Evolutionary conservation across 64 coral and sea anemone genomes (phyloP), one percentile per base, ranked within the genome.

Genomic region (Montipora cactus): DNA sequence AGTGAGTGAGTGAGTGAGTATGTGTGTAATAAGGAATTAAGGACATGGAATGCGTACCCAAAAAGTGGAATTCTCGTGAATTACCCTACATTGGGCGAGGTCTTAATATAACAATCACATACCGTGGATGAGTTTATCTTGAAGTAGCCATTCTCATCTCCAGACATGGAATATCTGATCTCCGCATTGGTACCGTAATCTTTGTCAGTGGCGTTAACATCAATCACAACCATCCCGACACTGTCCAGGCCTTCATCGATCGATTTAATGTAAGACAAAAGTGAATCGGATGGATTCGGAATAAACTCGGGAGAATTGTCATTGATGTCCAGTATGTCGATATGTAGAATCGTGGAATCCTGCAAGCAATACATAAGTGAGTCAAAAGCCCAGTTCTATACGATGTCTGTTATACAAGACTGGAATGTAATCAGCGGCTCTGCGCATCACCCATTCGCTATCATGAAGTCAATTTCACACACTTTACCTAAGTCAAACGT

Each of bases 241-340:
- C 88, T 94, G 14, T 22, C 69, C 15, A 81, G 77, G 0, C 95
- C 96, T 92, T 97, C 96, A 12, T 73, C 59, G 44, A 92, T 57
- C 25, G 68, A 78, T 14, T 77, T 80, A 4, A 95, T 81, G 23
- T 97, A 97, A 0, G 89, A n/a, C 14, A 49, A 75, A 16, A 90
- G 77, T 2, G 83, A 88, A 18, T 71, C n/a, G 7, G 92, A 88
- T n/a, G 96, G 92, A 1, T 79, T 92, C 14, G 96, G 96, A 4
- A 88, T 47, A 59, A 97, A 97, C 13, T 91, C 92, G 21, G 96
- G 96, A 58, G 88, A 52, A 12, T 97, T 97, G 67, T 97, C 96
- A 70, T 97, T 97, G n/a, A 92, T 71, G 84, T 97, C 96, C 49
- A 97, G 55, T 14, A 97, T 82, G 19, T 88, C n/a, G 1, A 97